A percentile compares a stretch with the other conserved stretches of the same genome.
Evolutionary conservation across 1,140 invertebrate species (phyloP).

Genomic region (Trigoniulus corallinus): DNA sequence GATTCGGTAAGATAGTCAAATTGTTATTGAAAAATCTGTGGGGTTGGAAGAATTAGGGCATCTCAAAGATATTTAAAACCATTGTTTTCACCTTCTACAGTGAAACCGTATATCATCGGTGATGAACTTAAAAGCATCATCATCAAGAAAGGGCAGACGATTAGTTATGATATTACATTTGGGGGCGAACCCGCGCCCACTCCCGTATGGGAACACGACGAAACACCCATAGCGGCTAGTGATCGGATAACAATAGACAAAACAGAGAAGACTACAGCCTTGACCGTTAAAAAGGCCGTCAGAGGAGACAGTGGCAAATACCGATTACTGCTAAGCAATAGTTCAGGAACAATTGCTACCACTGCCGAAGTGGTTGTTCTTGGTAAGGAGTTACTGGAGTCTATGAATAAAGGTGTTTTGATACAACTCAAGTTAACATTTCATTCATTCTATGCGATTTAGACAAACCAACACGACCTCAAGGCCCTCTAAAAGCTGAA

Average conservation of each 20-base stretch:
- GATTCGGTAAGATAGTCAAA: constrained; percentile 45
- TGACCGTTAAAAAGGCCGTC: constrained; percentile 70
- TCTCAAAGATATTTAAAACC: too few species aligned
- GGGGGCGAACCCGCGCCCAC: constrained; percentile 87
- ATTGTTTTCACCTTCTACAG: constrained; percentile 25
- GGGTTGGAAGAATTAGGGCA: too few species aligned
- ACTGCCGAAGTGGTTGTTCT: constrained; percentile 72
- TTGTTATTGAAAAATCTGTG: too few species aligned
- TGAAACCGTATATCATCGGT: constrained; percentile 82
- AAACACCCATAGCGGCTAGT: constrained; percentile 53
- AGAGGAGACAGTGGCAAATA: constrained; percentile 82
- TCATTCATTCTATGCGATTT: constrained; percentile 2
- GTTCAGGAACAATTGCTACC: constrained; percentile 65
- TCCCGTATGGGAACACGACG: constrained; percentile 59
- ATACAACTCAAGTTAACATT: background rate
- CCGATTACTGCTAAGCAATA: constrained; percentile 63
- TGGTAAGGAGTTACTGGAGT: constrained; percentile 31
- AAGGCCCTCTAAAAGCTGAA: constrained; percentile 65
- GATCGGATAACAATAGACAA: constrained; percentile 27
- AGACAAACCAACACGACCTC: constrained; percentile 70
- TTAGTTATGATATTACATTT: constrained; percentile 84
- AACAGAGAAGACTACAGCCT: constrained; percentile 64
- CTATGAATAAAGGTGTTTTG: background rate
- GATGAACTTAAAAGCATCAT: constrained; percentile 68
- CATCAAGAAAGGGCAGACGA: constrained; percentile 83